These are phyloP conservation scores for Saimiri boliviensis DNA, from an alignment of 2,113 vertebrate genomes.

Conservation along the genomic window DNA sequence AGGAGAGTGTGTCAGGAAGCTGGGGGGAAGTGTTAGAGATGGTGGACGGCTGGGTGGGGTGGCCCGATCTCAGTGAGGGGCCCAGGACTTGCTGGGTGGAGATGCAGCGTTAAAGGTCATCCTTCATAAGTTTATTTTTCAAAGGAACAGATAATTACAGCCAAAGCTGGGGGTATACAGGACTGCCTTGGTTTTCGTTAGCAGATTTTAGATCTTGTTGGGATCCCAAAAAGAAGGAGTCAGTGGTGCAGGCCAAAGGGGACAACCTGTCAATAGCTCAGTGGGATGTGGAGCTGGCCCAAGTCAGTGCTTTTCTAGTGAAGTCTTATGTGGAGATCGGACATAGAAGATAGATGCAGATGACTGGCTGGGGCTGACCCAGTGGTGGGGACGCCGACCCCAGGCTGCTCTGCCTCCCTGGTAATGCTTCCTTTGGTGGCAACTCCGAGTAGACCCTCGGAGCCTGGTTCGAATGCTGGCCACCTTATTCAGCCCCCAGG, in stretches of 20 bases:
- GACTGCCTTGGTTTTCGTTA: background rate
- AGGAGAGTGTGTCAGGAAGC: background rate
- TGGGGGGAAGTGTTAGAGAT: no score
- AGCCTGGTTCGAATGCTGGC: background rate
- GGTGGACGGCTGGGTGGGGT: background rate
- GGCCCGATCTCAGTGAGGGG: background rate
- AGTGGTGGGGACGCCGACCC: no score
- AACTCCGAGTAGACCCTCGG: background rate
- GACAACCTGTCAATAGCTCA: background rate
- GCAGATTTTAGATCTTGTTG: background rate
- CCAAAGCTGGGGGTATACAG: accelerated
- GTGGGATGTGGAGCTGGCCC: background rate
- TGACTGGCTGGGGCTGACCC: background rate
- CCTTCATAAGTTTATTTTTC: background rate
- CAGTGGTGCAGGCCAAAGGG: background rate
- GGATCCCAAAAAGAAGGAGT: background rate
- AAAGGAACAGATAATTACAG: no score
- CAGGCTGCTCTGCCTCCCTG: background rate
- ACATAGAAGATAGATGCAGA: accelerated
- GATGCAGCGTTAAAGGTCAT: background rate
- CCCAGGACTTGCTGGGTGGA: background rate
- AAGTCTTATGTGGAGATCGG: no score
- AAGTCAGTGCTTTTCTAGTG: background rate
- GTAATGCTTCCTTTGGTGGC: no score
- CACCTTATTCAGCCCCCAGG: background rate